A percentile compares a stretch with the other conserved stretches of the same genome.
These are phyloP conservation scores for Ophion slaviceki DNA, from an alignment of 2,888 invertebrate genomes.

Conservation along the genomic window DNA sequence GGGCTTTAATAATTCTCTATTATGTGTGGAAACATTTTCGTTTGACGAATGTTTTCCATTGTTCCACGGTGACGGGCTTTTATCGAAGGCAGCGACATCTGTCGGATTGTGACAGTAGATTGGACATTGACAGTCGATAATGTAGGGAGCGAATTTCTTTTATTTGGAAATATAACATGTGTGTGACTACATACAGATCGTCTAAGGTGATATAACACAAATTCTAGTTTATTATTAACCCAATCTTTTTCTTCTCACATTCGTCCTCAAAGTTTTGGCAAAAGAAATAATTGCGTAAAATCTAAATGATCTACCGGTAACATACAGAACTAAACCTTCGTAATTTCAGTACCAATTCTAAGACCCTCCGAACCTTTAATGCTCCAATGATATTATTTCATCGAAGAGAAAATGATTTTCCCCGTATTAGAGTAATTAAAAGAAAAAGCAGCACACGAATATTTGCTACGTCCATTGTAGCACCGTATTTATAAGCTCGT, in stretches of 20 bases:
- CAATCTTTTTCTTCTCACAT: too few species aligned
- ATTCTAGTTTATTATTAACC: too few species aligned
- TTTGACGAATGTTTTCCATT: not conserved
- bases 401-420: too few species aligned
- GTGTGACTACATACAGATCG: too few species aligned
- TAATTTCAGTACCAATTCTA: too few species aligned
- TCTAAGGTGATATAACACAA: too few species aligned
- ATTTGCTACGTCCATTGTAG: not conserved
- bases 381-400: too few species aligned
- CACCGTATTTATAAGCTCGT: not conserved
- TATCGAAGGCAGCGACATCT: slow-evolving; percentile 5
- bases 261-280: too few species aligned
- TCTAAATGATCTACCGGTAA: too few species aligned
- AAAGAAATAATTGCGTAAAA: too few species aligned
- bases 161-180: not conserved
- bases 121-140: not conserved
- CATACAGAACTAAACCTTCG: too few species aligned
- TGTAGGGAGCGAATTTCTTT: not conserved
- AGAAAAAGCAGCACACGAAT: not conserved
- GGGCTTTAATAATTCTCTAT: not conserved
- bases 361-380: too few species aligned
- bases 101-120: not conserved
- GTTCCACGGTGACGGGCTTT: not conserved
- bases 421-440: not conserved
- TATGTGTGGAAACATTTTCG: not conserved